Evolutionary conservation across 2,888 invertebrate species (phyloP), one percentile per base, ranked within the genome.

Genomic region (Therioaphis trifolii): DNA sequence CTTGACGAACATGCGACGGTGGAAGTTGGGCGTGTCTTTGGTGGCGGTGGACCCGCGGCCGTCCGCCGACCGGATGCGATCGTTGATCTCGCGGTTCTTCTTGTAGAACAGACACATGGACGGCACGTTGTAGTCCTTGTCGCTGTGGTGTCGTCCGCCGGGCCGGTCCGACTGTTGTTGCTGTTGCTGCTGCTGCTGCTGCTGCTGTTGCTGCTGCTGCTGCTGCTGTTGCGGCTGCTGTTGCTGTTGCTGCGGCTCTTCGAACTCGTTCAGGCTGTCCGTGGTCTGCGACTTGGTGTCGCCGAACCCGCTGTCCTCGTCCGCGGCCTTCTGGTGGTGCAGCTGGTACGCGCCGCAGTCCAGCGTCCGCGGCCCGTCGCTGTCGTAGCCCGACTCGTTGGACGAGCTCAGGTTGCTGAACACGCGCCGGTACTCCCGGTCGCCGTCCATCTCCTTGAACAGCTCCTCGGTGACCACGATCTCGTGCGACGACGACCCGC

Each of bases 321-420:
- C 82, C 0, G 71, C 52, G n/a, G 68, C 66, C 46, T 72, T 69
- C 9, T 24, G 58, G 15, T 49, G 61, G 40, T 40, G 29, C 18
- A 14, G 55, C 14, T 69, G 61, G 24, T 63, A 77, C 46, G 74
- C 24, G 43, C 66, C 66, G 18, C 29, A 27, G 24, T 82, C 82
- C 4, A 66, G 24, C 40, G 82, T 74, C 35, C 82, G 27, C 29
- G 82, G 82, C 27, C 82, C 82, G n/a, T 94, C 94, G 88, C 94
- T 94, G 88, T 94, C 94, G 88, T 95, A 95, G 63, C 94, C 94
- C 74, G 94, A 94, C 89, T 95, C 94, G 88, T 94, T 94, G 69
- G 94, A 94, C 24, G 84, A 84, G 89, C 94, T 94, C 75, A 94
- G 92, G 88, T 94, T 94, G 89, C 93, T 93, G 87, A 79, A 84